Conservation (phyloP, 2,888 invertebrate species). For the Exocentrus adspersus region DNA sequence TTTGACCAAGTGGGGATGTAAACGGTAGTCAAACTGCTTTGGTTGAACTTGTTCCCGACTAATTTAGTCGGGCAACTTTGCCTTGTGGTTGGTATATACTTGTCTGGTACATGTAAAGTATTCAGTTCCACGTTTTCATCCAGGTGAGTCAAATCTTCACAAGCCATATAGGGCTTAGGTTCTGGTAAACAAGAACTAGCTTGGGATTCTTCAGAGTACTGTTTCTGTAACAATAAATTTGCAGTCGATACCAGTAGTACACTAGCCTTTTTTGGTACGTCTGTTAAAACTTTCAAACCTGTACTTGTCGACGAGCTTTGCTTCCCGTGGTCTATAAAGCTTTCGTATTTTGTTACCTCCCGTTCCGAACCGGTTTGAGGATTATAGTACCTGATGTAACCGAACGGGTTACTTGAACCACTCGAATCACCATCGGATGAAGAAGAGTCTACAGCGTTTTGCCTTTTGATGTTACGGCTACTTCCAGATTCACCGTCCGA, state of each 20-base stretch:
- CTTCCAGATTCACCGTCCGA: slow-evolving; percentile 62
- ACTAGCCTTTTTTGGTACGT: slow-evolving; percentile 52
- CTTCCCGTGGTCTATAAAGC: slow-evolving; percentile 66
- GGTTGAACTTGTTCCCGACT: slow-evolving; percentile 69
- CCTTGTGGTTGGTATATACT: slow-evolving; percentile 62
- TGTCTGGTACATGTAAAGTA: slow-evolving; percentile 52
- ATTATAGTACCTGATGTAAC: slow-evolving; percentile 75
- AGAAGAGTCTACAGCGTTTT: slow-evolving; percentile 67
- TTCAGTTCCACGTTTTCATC: slow-evolving; percentile 70
- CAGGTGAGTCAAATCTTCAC: slow-evolving; percentile 75
- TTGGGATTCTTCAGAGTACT: slow-evolving; percentile 69
- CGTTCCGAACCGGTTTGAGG: slow-evolving; percentile 62
- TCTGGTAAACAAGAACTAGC: slow-evolving; percentile 71
- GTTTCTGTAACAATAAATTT: slow-evolving; percentile 59
- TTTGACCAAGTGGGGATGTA: slow-evolving; percentile 67
- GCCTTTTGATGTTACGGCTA: slow-evolving; percentile 66
- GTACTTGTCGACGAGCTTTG: slow-evolving; percentile 9
- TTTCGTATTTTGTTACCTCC: slow-evolving; percentile 62
- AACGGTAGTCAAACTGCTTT: slow-evolving; percentile 66
- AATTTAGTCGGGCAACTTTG: slow-evolving; percentile 76
- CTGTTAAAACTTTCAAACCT: slow-evolving; percentile 40
- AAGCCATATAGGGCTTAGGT: slow-evolving; percentile 69
- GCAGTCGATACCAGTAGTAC: slow-evolving; percentile 65
- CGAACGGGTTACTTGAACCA: slow-evolving; percentile 71
- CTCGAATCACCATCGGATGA: slow-evolving; percentile 65